phyloP scores from a whole-genome alignment of 1,140 invertebrate genomes.

The Drosophila tsacasi region DNA sequence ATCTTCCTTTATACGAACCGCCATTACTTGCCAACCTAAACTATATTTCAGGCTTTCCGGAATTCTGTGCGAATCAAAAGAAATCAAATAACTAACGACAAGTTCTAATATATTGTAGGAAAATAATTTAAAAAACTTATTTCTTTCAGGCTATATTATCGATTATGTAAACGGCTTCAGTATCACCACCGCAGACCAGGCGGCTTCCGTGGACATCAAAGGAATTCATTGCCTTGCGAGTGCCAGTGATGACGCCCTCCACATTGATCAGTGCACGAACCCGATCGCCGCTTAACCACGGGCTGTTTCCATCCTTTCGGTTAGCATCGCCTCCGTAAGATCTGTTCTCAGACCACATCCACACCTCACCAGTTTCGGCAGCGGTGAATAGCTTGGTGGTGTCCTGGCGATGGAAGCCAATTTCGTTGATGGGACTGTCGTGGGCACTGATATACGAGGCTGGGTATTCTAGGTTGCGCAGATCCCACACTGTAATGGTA shows the following conservation, averaged over 20 bases:
- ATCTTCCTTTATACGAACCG: background rate
- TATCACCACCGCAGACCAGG: constrained; percentile 92
- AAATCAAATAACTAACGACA: background rate
- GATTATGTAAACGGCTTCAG: constrained; percentile 92
- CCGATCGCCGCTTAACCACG: constrained; percentile 89
- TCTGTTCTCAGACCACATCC: constrained; percentile 92
- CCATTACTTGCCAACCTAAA: background rate
- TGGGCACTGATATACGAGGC: constrained; percentile 93
- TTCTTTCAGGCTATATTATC: constrained; percentile 85
- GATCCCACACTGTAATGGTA: constrained; percentile 94
- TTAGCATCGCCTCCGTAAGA: constrained; percentile 50
- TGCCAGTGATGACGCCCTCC: constrained; percentile 89
- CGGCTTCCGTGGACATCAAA: constrained; percentile 90
- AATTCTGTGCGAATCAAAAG: background rate
- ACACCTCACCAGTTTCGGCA: constrained; percentile 92
- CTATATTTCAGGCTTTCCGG: background rate
- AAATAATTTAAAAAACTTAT: background rate
- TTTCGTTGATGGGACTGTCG: constrained; percentile 90
- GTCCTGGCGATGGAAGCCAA: constrained; percentile 93
- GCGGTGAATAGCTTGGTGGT: constrained; percentile 93
- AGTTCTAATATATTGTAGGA: constrained; percentile 12
- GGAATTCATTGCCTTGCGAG: constrained; percentile 92
- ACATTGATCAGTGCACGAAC: constrained; percentile 90
- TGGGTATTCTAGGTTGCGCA: constrained; percentile 92
- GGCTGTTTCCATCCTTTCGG: constrained; percentile 81